These are phyloP conservation scores for Listrodromus nycthemerus DNA, from an alignment of 2,888 invertebrate species.

Conservation along the genomic window DNA sequence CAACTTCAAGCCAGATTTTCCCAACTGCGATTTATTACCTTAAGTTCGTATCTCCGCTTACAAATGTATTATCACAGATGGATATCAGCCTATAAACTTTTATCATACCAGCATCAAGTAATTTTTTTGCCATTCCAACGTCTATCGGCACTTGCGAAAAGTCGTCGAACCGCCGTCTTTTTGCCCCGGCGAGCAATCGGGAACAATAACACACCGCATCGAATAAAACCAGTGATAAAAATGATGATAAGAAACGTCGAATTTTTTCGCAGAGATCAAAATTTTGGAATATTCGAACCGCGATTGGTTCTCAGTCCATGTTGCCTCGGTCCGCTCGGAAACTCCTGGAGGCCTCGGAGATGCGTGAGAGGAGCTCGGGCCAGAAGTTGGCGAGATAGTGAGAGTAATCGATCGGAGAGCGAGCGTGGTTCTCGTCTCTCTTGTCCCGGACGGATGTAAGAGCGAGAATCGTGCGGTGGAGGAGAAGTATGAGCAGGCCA, in stretches of 20 bases:
- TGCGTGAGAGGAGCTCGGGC: slow-evolving; percentile 1
- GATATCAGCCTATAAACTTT: too few species aligned
- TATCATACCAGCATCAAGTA: too few species aligned
- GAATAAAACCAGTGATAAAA: too few species aligned
- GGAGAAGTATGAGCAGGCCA: slow-evolving; percentile 48
- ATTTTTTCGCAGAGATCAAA: not conserved
- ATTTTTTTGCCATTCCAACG: too few species aligned
- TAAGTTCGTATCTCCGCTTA: too few species aligned
- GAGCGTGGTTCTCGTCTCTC: slow-evolving; percentile 53
- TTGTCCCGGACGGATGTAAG: slow-evolving; percentile 58
- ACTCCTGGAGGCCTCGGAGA: slow-evolving; percentile 5
- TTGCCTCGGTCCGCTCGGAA: not conserved
- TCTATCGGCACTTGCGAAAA: too few species aligned
- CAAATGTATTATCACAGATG: too few species aligned
- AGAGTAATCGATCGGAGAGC: slow-evolving; percentile 63
- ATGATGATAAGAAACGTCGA: not conserved
- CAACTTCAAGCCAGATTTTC: too few species aligned
- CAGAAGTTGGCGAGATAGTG: slow-evolving; percentile 10
- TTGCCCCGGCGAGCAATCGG: too few species aligned
- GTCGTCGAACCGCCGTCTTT: too few species aligned
- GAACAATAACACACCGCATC: too few species aligned
- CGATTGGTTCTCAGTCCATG: not conserved
- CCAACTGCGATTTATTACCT: too few species aligned
- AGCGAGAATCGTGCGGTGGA: slow-evolving; percentile 62
- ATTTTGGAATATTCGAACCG: not conserved